Percentiles rank a stretch among this genome's conserved stretches.
Evolutionary conservation across 2,888 invertebrate species (phyloP).

Genomic region (Eremobia ochroleuca): DNA sequence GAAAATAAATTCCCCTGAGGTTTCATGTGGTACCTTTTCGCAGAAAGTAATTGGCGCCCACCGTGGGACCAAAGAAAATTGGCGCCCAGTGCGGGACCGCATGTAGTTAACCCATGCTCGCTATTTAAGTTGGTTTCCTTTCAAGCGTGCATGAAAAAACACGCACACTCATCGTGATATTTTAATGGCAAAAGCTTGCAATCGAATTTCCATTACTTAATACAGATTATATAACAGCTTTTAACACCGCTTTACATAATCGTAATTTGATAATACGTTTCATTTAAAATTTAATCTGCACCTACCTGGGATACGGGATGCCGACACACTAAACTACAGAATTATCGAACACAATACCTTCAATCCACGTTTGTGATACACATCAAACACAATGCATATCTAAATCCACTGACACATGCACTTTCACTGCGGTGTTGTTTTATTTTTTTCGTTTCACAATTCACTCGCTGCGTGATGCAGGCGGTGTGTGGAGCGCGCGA

Average conservation of each 20-base stretch:
- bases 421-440: conserved; percentile 74
- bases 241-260: conserved; percentile 47
- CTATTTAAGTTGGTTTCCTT: conserved; percentile 73
- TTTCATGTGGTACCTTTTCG: conserved; percentile 36
- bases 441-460: conserved; percentile 81
- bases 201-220: conserved; percentile 66
- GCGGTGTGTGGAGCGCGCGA: conserved; percentile 67
- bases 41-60: conserved; percentile 66
- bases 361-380: conserved; percentile 75
- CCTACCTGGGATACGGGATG: conserved; percentile 71
- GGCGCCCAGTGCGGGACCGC: conserved; percentile 72
- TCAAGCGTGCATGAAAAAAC: conserved; percentile 69
- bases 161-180: conserved; percentile 71
- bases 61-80: conserved; percentile 66
- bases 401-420: conserved; percentile 80
- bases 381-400: conserved; percentile 78
- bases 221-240: conserved; percentile 54
- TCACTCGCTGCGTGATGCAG: conserved; percentile 76
- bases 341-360: conserved; percentile 67
- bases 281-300: conserved; percentile 62
- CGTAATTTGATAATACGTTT: conserved; percentile 57
- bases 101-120: conserved; percentile 66
- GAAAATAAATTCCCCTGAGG: conserved; percentile 38
- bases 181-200: conserved; percentile 64
- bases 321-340: conserved; percentile 65